A percentile compares a stretch with the other conserved stretches of the same genome.
These are phyloP conservation scores for Papilio gigon DNA, from an alignment of 2,888 invertebrate species.

Conservation along the genomic window DNA sequence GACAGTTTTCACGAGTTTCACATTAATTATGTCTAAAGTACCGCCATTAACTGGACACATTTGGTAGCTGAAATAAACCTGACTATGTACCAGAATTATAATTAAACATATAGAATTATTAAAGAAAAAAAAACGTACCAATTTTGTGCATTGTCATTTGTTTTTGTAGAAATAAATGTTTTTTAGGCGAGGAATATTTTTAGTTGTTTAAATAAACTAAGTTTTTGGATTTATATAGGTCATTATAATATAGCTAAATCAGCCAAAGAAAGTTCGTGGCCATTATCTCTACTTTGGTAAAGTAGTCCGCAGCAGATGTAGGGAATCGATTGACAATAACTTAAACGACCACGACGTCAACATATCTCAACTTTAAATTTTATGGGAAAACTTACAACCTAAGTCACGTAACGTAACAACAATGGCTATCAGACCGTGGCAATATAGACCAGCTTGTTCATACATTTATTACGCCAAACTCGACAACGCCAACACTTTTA, in stretches of 20 bases:
- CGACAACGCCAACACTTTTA: no score
- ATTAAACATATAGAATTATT: no score
- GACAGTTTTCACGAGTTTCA: neutral
- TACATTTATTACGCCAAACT: no score
- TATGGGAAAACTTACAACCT: constrained; percentile 22
- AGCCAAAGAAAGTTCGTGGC: neutral
- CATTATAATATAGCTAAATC: neutral
- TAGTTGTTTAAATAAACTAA: neutral
- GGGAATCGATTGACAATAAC: constrained; percentile 28
- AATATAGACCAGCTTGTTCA: neutral
- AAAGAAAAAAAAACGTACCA: no score
- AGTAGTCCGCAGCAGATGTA: constrained; percentile 26
- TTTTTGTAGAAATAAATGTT: no score
- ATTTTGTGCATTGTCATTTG: no score
- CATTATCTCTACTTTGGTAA: constrained; percentile 9
- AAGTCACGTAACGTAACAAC: neutral
- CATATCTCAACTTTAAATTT: constrained; percentile 31
- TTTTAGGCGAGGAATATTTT: no score
- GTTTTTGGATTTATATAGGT: neutral
- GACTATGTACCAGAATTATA: neutral
- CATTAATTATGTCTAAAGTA: constrained; percentile 17
- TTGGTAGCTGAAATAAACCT: neutral
- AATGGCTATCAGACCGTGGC: neutral
- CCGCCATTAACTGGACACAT: constrained; percentile 5
- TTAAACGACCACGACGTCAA: constrained; percentile 21